phyloP scores from a whole-genome alignment of 2,113 vertebrate genomes.

The Siniperca chuatsi region DNA sequence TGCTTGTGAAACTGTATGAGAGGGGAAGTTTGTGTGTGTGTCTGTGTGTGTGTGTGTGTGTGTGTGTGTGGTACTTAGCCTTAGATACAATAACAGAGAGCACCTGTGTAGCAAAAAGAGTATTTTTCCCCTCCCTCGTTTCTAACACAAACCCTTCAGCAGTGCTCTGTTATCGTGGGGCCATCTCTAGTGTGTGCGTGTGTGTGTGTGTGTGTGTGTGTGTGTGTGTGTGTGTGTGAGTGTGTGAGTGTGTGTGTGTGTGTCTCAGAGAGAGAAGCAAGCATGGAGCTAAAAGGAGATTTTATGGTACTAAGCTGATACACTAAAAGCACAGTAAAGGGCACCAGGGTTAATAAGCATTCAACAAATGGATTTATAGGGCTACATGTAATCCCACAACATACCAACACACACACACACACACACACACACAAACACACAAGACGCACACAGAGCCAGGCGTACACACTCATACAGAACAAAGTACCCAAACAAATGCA shows the following conservation, averaged over 20 bases:
- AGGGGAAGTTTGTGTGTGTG: background rate
- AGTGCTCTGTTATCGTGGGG: constrained; percentile 41
- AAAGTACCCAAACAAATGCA: background rate
- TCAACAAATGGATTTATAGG: constrained; percentile 71
- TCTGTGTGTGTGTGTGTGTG: background rate
- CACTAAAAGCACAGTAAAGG: constrained; percentile 65
- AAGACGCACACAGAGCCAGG: background rate
- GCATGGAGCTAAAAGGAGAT: constrained; percentile 48
- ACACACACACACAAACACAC: constrained; percentile 18
- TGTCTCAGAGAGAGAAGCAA: constrained; percentile 14
- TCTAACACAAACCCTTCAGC: constrained; percentile 36
- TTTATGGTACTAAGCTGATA: constrained; percentile 65
- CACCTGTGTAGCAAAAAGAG: constrained; percentile 29
- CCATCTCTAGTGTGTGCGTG: constrained; percentile 37
- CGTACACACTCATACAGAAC: background rate
- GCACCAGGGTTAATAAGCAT: constrained; percentile 71
- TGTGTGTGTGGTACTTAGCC: constrained; percentile 20
- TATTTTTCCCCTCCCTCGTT: background rate
- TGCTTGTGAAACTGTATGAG: constrained; percentile 23
- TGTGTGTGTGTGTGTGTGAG: constrained; percentile 22
- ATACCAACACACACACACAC: constrained; percentile 24
- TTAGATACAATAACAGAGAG: constrained; percentile 32
- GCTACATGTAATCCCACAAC: constrained; percentile 59
- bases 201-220: constrained; percentile 20
- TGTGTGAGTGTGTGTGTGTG: constrained; percentile 20